phyloP scores from a whole-genome alignment of 2,113 vertebrate genomes.

The Sturnira hondurensis region DNA sequence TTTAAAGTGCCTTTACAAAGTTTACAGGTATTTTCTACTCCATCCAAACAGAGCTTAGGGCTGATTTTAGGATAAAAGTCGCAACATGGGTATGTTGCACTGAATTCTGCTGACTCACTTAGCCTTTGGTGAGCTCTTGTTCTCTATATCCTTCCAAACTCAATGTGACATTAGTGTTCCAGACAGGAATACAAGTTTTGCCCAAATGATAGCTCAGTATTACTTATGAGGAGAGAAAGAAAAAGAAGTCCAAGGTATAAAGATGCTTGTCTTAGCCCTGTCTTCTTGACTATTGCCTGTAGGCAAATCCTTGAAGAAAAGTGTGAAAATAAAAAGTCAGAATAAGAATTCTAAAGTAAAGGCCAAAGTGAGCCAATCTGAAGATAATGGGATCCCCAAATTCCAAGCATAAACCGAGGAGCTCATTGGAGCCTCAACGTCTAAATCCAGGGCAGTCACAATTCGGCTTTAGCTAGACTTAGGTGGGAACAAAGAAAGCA shows the following conservation, averaged over 20 bases:
- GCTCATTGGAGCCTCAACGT: not conserved
- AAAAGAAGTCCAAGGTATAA: not conserved
- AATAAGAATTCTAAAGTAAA: not conserved
- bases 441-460: not conserved
- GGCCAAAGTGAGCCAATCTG: not conserved
- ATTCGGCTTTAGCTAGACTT: not conserved
- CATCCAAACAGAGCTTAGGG: not conserved
- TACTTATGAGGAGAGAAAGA: not conserved
- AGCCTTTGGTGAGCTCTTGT: not conserved
- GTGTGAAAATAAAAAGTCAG: not conserved
- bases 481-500: not conserved
- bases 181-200: not conserved
- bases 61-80: not conserved
- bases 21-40: not conserved
- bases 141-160: not conserved
- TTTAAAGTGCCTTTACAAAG: not conserved
- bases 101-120: not conserved
- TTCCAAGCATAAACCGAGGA: not conserved
- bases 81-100: not conserved
- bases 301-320: not conserved
- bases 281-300: not conserved
- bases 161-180: not conserved
- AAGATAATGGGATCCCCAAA: not conserved
- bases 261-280: not conserved
- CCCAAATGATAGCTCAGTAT: not conserved